Conservation (phyloP, 2,888 invertebrate genomes). For the Temnothorax ravouxi region DNA sequence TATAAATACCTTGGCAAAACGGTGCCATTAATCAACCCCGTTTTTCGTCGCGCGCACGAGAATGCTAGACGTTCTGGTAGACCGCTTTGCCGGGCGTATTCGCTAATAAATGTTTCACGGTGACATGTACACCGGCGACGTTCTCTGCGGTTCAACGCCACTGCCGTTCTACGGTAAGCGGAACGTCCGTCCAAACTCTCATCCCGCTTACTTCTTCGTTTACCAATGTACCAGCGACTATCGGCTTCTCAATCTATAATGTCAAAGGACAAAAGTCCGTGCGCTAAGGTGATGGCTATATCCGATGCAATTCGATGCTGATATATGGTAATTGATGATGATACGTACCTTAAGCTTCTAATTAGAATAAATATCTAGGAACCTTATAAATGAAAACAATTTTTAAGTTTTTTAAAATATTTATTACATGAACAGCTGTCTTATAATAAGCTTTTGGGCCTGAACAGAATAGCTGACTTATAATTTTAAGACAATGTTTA, state of each 20-base stretch:
- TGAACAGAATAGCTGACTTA: too few species aligned
- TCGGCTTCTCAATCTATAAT: not conserved
- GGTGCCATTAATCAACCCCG: conserved; percentile 72
- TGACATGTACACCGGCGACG: conserved; percentile 71
- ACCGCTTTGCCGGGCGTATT: conserved; percentile 66
- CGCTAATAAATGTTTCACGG: conserved; percentile 80
- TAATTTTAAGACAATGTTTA: too few species aligned
- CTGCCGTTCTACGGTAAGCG: conserved; percentile 42
- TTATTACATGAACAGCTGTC: not conserved
- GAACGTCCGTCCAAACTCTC: conserved; percentile 50
- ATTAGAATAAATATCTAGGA: not conserved
- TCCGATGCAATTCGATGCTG: not conserved
- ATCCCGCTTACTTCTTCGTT: conserved; percentile 38
- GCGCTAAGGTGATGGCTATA: not conserved
- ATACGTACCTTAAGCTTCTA: not conserved
- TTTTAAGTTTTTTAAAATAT: not conserved
- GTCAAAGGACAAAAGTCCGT: conserved; percentile 3
- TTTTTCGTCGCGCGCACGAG: conserved; percentile 66
- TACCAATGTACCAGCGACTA: not conserved
- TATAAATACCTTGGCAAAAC: conserved; percentile 73
- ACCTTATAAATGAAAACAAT: not conserved
- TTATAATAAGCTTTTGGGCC: not conserved
- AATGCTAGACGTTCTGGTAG: conserved; percentile 65
- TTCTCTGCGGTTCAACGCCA: conserved; percentile 62
- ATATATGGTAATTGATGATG: too few species aligned